Percentiles rank a stretch among this genome's conserved stretches.
These are phyloP conservation scores for Eudiplozoon nipponicum DNA, from an alignment of 2,888 invertebrate genomes.

Conservation along the genomic window DNA sequence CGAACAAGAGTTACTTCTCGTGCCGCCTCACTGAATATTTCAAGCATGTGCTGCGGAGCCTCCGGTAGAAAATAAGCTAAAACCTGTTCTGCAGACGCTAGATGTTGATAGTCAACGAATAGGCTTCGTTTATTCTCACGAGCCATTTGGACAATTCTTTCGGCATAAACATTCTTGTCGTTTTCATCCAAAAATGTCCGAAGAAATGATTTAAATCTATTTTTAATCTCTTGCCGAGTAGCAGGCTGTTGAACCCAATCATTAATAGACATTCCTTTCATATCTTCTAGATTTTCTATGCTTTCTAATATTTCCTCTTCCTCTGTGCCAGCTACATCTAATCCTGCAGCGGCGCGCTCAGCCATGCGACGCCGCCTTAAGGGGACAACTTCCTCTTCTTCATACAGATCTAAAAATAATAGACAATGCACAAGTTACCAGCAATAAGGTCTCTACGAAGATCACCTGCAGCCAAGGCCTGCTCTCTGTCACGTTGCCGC, in stretches of 20 bases:
- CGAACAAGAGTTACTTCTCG: slow-evolving; percentile 49
- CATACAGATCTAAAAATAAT: slow-evolving; percentile 51
- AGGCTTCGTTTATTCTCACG: slow-evolving; percentile 31
- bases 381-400: slow-evolving; percentile 33
- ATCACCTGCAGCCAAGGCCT: slow-evolving; percentile 29
- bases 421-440: slow-evolving; percentile 30
- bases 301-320: slow-evolving; percentile 44
- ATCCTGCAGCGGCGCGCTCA: slow-evolving; percentile 51
- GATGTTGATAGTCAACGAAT: slow-evolving; percentile 50
- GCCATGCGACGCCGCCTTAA: slow-evolving; percentile 40
- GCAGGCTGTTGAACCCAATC: slow-evolving; percentile 88
- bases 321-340: slow-evolving; percentile 34
- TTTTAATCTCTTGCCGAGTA: slow-evolving; percentile 69
- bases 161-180: slow-evolving; percentile 56
- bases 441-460: slow-evolving; percentile 51
- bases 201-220: slow-evolving; percentile 58
- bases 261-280: slow-evolving; percentile 61
- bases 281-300: slow-evolving; percentile 85
- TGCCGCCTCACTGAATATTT: slow-evolving; percentile 51
- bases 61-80: slow-evolving; percentile 83
- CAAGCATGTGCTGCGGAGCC: slow-evolving; percentile 77
- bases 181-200: slow-evolving; percentile 55
- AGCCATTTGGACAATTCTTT: slow-evolving; percentile 69
- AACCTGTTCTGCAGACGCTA: slow-evolving; percentile 58
- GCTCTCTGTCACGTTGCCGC: slow-evolving; percentile 18